A percentile compares a stretch with the other conserved stretches of the same genome.
phyloP scores from a whole-genome alignment of 2,113 vertebrate genomes.

The Cyprinus carpio region DNA sequence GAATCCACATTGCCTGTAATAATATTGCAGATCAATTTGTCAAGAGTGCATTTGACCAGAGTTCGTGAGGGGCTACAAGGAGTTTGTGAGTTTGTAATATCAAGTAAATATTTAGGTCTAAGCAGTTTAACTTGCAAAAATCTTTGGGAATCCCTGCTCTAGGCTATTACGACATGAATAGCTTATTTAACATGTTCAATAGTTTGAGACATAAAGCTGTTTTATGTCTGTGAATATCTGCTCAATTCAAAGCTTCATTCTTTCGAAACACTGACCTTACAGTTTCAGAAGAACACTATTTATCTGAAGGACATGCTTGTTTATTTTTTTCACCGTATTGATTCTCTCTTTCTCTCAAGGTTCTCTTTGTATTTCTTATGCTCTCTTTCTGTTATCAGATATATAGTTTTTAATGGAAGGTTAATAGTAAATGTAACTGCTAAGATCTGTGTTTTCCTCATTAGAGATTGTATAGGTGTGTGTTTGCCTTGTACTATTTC shows the following conservation, averaged over 20 bases:
- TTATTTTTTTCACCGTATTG: not conserved
- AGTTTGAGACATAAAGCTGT: not conserved
- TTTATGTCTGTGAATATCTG: not conserved
- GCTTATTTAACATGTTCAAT: not conserved
- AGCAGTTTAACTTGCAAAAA: not conserved
- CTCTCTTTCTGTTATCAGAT: slow-evolving; percentile 32
- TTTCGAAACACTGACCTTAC: not conserved
- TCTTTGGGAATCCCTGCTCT: not conserved
- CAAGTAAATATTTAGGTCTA: not conserved
- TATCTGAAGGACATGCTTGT: slow-evolving; percentile 35
- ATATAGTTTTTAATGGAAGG: slow-evolving; percentile 47
- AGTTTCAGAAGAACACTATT: slow-evolving; percentile 41
- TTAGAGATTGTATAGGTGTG: slow-evolving; percentile 37
- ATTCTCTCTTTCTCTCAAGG: slow-evolving; percentile 2
- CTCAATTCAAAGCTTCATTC: not conserved
- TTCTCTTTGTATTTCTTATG: not conserved
- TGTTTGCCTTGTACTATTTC: not conserved
- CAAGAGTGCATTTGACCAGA: not conserved
- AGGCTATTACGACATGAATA: not conserved
- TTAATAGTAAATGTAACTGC: slow-evolving; percentile 43
- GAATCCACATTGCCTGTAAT: not conserved
- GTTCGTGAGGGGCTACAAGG: not conserved
- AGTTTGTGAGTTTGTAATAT: not conserved
- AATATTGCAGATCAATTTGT: not conserved
- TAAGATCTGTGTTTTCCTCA: slow-evolving; percentile 39